Conservation (phyloP, 1,140 invertebrate species). For the Metaphire vulgaris region DNA sequence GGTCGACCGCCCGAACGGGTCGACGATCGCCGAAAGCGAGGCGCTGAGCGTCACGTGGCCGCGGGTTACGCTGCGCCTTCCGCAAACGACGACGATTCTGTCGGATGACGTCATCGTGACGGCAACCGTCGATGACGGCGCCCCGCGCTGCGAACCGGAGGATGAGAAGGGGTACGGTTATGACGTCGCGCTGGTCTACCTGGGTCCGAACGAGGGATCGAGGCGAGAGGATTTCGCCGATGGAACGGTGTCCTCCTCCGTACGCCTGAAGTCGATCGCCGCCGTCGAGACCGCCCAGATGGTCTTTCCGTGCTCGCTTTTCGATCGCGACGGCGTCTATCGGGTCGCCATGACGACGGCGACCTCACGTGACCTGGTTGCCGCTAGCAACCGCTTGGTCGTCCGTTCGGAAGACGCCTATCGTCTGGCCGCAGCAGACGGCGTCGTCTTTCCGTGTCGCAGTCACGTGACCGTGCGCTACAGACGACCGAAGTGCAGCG, state of each 20-base stretch:
- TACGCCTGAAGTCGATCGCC: neutral
- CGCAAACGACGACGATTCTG: neutral
- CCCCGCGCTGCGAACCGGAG: slow-evolving; percentile 8
- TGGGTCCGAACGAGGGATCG: slow-evolving; percentile 11
- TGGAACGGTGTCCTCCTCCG: neutral
- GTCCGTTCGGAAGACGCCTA: neutral
- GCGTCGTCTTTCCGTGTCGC: neutral
- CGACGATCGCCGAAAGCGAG: slow-evolving; percentile 6
- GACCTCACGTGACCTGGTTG: neutral
- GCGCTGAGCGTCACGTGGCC: slow-evolving; percentile 14
- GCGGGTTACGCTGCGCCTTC: neutral
- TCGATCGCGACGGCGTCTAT: neutral
- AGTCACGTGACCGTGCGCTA: neutral
- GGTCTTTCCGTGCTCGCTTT: neutral
- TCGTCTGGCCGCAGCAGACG: neutral
- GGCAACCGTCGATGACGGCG: slow-evolving; percentile 5
- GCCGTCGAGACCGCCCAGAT: neutral
- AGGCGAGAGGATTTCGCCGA: too few relatives aligned
- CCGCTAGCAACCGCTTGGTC: neutral
- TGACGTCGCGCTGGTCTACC: slow-evolving; percentile 8
- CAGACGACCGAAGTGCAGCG: neutral
- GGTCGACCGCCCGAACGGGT: slow-evolving; percentile 4
- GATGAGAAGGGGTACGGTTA: neutral
- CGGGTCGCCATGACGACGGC: neutral
- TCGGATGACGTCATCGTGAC: slow-evolving; percentile 6